These are phyloP conservation scores for Lagria hirta DNA, from an alignment of 2,888 invertebrate species.

Conservation along the genomic window DNA sequence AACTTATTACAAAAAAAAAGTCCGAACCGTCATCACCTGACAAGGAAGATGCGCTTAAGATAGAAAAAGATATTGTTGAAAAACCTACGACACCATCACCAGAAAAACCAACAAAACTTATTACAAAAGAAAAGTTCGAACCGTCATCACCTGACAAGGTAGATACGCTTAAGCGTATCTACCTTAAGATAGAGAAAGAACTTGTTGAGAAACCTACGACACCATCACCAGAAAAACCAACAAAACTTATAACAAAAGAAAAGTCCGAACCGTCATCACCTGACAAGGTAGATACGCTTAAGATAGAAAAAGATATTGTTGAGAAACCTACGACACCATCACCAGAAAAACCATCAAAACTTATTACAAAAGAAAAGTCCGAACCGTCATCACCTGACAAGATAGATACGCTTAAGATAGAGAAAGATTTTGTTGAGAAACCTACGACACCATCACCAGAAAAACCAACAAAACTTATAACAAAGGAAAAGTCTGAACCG, in stretches of 20 bases:
- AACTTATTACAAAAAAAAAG: neutral
- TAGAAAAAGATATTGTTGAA: neutral
- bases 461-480: constrained; percentile 9
- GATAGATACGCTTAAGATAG: neutral
- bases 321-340: no score
- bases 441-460: neutral
- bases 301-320: no score
- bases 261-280: no score
- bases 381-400: constrained; percentile 1
- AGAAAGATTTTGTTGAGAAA: neutral
- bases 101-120: constrained; percentile 10
- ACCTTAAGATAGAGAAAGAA: no score
- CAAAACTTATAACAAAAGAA: no score
- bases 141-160: no score
- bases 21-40: constrained; percentile 4
- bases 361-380: constrained; percentile 1
- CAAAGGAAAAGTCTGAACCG: constrained; percentile 11
- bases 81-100: constrained; percentile 16
- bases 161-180: no score
- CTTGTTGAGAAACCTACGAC: no score
- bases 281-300: no score
- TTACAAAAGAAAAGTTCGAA: no score
- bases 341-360: constrained; percentile 2
- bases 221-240: no score
- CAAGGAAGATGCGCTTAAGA: neutral